Base-by-base conservation (phyloP, 2,797 vertebrate species). In the Mus caroli region DNA sequence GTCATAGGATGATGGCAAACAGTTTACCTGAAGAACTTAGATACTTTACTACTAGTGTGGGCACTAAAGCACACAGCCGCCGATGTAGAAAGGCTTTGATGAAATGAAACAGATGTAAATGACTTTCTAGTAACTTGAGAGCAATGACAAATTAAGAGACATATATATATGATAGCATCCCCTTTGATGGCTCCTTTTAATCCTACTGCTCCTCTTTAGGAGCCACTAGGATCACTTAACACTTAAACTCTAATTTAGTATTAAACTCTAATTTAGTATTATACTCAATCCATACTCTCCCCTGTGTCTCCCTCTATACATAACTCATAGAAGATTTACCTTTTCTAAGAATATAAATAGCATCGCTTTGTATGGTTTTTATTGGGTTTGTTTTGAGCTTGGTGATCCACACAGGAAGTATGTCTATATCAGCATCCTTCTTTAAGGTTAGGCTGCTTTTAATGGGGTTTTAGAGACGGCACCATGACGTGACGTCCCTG, bases 271-370 rank as follows among this genome's bases (percentile, higher is more conserved):
- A 37, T 67, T 78, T 71, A 15, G 40, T 80, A 50, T 37, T 73
- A 20, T 10, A 93, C 88, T 67, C 50, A 50, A 10, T 77, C 31
- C 24, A 92, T 50, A 79, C 9, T 56, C 78, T 79, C 12, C 56
- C 24, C 34, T 20, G 34, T 52, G n/a, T 56, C 24, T 87, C 19
- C 24, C 22, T 20, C 69, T 2, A 67, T 10, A 60, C 2, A 34
- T 1, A 54, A n/a, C 62, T 76, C 40, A 91, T 6, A 92, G 43
- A 88, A 92, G 77, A 88, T 17, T 85, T 90, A 69, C 5, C 78
- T 87, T 92, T 90, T 96, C 52, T 12, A 80, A 85, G 80, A 87
- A 64, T 19, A 76, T 80, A 85, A 80, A 80, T 34, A n/a, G 3
- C 60, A 92, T 84, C 73, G 56, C 7, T 20, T 2, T 34, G 34